phyloP scores from a whole-genome alignment of 2,113 vertebrate genomes.

The Entosphenus tridentatus region DNA sequence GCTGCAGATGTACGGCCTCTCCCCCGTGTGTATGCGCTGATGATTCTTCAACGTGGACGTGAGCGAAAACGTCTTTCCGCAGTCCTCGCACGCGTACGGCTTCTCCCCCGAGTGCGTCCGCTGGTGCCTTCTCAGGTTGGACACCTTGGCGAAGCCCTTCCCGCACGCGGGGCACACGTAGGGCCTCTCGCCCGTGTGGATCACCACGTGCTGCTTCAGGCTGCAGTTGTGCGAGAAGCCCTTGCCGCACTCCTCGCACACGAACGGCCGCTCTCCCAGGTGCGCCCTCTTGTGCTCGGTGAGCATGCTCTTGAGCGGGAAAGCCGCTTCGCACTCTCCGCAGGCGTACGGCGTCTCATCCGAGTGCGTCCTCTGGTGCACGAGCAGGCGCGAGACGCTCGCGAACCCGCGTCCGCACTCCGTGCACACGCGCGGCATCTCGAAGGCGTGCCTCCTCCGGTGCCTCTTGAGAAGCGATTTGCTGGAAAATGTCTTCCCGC shows the following conservation, averaged over 20 bases:
- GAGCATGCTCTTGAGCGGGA: neutral
- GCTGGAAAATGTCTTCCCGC: neutral
- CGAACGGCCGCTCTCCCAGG: constrained; percentile 1
- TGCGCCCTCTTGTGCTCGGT: neutral
- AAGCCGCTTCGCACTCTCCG: neutral
- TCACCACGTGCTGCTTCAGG: neutral
- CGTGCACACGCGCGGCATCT: neutral
- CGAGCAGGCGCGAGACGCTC: neutral
- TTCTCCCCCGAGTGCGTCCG: neutral
- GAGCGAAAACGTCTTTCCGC: constrained; percentile 1
- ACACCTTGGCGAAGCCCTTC: neutral
- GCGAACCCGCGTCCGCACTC: constrained; percentile 1
- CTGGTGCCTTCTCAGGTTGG: neutral
- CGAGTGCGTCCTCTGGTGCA: constrained; percentile 1
- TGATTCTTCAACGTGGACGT: constrained; percentile 3
- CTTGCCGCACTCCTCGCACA: neutral
- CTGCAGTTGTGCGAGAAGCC: neutral
- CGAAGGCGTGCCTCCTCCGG: neutral
- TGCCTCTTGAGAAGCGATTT: neutral
- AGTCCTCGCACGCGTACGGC: neutral
- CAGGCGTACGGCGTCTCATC: neutral
- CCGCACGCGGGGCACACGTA: neutral
- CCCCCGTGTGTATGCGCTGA: neutral
- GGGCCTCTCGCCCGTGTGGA: constrained; percentile 1
- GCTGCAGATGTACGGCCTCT: constrained; percentile 5